A percentile compares a stretch with the other conserved stretches of the same genome.
phyloP scores from a whole-genome alignment of 2,888 invertebrate genomes.

The Agrochola macilenta region DNA sequence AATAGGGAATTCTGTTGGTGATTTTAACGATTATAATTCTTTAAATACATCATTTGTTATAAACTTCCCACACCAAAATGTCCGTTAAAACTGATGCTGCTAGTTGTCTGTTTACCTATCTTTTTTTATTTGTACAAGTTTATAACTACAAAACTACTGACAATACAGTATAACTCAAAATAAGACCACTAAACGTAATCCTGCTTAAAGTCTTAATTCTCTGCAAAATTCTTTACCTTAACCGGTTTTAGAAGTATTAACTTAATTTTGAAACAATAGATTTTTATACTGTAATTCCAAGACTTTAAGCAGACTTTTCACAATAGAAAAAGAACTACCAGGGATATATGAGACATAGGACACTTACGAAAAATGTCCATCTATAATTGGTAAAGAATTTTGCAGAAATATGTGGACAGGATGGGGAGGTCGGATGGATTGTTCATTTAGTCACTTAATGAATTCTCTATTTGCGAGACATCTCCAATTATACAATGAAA shows the following conservation, averaged over 20 bases:
- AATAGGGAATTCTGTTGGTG: neutral
- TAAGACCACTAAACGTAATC: constrained; percentile 60
- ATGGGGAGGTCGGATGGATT: constrained; percentile 58
- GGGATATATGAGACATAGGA: constrained; percentile 68
- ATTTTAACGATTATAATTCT: neutral
- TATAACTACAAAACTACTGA: constrained; percentile 10
- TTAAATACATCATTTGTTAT: neutral
- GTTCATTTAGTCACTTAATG: constrained; percentile 76
- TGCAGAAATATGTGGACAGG: constrained; percentile 83
- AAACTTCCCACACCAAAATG: neutral
- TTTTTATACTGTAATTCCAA: constrained; percentile 68
- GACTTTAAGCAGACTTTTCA: constrained; percentile 88
- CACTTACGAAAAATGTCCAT: constrained; percentile 85
- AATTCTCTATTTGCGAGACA: constrained; percentile 85
- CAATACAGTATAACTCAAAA: constrained; percentile 12
- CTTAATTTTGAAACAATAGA: constrained; percentile 48
- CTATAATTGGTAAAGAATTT: constrained; percentile 87
- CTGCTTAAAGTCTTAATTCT: constrained; percentile 83
- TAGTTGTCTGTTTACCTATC: constrained; percentile 7
- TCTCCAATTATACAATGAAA: constrained; percentile 89
- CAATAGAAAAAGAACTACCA: constrained; percentile 63
- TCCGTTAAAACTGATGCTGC: neutral
- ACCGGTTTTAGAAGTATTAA: constrained; percentile 33
- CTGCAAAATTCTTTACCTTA: constrained; percentile 89
- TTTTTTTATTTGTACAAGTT: neutral